Percentiles rank a stretch among this genome's conserved stretches.
These are phyloP conservation scores for Trichoplusia ni DNA, from an alignment of 1,140 invertebrate genomes.

Conservation along the genomic window DNA sequence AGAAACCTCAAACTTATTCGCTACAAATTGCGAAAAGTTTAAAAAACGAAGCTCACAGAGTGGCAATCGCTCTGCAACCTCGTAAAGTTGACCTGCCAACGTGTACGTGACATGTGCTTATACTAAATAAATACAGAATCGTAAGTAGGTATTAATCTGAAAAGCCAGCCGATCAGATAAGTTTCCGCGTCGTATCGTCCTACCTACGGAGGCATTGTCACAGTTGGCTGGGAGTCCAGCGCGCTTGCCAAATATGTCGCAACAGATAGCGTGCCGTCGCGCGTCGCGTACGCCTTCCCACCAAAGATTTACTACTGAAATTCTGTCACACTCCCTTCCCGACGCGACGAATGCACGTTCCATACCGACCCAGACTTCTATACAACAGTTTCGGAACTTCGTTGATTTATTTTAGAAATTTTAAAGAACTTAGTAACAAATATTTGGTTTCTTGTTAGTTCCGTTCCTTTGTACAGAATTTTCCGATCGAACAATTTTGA, in stretches of 20 bases:
- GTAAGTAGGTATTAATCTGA: conserved; percentile 49
- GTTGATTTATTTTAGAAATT: conserved; percentile 47
- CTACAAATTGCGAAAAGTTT: conserved; percentile 9
- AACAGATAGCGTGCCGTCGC: conserved; percentile 52
- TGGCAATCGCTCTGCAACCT: neutral
- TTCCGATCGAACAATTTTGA: conserved; percentile 10
- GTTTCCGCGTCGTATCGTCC: conserved; percentile 37
- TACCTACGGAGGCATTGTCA: conserved; percentile 56
- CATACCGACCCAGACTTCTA: conserved; percentile 16
- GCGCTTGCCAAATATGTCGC: conserved; percentile 73
- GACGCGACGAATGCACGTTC: conserved; percentile 30
- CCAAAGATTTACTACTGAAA: conserved; percentile 63
- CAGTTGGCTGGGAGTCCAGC: conserved; percentile 61
- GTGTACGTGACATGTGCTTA: conserved; percentile 8
- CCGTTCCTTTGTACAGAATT: neutral
- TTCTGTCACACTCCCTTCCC: conserved; percentile 53
- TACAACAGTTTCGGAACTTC: conserved; percentile 35
- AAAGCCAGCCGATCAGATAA: conserved; percentile 58
- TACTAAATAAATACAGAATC: conserved; percentile 22
- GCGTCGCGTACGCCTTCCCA: neutral
- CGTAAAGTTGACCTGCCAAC: neutral
- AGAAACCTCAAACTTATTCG: neutral
- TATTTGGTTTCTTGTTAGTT: conserved; percentile 20
- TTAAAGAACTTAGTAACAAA: conserved; percentile 40
- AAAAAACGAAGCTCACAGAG: neutral